These are phyloP conservation scores for Phenganax marumi DNA, from an alignment of 92 coral and sea anemone genomes.

Conservation along the genomic window DNA sequence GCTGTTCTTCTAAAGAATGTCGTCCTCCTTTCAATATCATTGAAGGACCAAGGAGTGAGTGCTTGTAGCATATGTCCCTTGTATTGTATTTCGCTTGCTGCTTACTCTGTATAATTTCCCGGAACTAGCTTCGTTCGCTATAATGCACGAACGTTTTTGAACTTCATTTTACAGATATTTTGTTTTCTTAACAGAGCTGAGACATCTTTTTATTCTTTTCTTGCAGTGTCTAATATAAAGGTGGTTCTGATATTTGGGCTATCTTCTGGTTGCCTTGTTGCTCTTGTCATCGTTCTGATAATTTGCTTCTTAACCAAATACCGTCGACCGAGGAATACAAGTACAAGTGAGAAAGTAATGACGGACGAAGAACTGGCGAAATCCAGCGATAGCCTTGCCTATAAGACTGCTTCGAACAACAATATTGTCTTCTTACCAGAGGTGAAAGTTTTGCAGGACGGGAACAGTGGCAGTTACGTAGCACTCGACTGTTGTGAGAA, in stretches of 20 bases:
- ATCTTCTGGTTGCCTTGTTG: constrained; percentile 33
- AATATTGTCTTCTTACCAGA: constrained; percentile 23
- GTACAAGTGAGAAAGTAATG: background rate
- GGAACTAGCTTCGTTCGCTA: too few relatives aligned
- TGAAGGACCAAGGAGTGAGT: constrained; percentile 10
- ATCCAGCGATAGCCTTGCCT: constrained; percentile 21
- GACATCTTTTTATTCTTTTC: background rate
- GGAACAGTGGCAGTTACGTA: constrained; percentile 36
- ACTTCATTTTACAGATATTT: background rate
- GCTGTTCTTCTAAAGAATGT: constrained; percentile 20
- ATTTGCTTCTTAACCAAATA: constrained; percentile 14
- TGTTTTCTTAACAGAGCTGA: background rate
- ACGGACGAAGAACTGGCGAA: background rate
- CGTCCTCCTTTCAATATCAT: background rate
- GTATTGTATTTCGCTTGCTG: too few relatives aligned
- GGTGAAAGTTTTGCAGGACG: background rate
- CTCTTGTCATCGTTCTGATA: constrained; percentile 10
- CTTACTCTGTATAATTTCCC: too few relatives aligned
- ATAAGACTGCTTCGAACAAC: constrained; percentile 26
- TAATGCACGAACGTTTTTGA: background rate
- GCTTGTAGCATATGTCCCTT: background rate
- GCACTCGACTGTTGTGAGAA: constrained; percentile 22
- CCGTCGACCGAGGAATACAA: background rate
- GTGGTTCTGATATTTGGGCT: constrained; percentile 28
- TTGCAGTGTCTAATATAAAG: constrained; percentile 13